Conservation (phyloP, 35 echinoderm and acorn worm species). For the Stichopus chloronotus region DNA sequence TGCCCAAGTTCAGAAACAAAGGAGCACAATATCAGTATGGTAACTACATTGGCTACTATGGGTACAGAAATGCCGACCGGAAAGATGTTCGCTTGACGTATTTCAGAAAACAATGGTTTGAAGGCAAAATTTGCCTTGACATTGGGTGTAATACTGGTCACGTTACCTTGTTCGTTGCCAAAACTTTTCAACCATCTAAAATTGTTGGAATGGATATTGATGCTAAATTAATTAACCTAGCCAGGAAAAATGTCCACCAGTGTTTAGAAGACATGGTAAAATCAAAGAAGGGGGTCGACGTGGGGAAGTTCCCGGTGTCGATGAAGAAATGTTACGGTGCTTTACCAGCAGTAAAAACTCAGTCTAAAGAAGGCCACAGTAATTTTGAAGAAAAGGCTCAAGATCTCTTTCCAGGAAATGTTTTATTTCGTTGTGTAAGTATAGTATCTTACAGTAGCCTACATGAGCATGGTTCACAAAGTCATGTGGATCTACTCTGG, state of each 20-base stretch:
- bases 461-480: too few species aligned
- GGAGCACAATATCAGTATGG: slow-evolving; percentile 93
- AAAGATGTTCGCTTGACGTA: slow-evolving; percentile 73
- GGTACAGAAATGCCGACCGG: slow-evolving; percentile 86
- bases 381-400: neutral
- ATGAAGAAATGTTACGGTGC: slow-evolving; percentile 82
- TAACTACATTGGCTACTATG: slow-evolving; percentile 96
- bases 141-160: slow-evolving; percentile 99
- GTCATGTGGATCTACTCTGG: too few species aligned
- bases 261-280: slow-evolving; percentile 70
- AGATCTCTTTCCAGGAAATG: slow-evolving; percentile 84
- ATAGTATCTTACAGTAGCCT: neutral
- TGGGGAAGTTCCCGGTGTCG: slow-evolving; percentile 78
- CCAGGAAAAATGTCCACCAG: slow-evolving; percentile 87
- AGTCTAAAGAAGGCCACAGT: neutral
- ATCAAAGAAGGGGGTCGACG: slow-evolving; percentile 9
- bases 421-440: slow-evolving; percentile 99
- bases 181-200: slow-evolving; percentile 71
- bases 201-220: slow-evolving; percentile 96
- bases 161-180: slow-evolving; percentile 88
- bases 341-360: neutral
- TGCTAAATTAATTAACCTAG: slow-evolving; percentile 83
- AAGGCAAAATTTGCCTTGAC: slow-evolving; percentile 86
- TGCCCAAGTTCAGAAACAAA: slow-evolving; percentile 83
- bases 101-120: slow-evolving; percentile 89